Conservation (phyloP, 2,113 vertebrate genomes). For the Zosterops pallidus region DNA sequence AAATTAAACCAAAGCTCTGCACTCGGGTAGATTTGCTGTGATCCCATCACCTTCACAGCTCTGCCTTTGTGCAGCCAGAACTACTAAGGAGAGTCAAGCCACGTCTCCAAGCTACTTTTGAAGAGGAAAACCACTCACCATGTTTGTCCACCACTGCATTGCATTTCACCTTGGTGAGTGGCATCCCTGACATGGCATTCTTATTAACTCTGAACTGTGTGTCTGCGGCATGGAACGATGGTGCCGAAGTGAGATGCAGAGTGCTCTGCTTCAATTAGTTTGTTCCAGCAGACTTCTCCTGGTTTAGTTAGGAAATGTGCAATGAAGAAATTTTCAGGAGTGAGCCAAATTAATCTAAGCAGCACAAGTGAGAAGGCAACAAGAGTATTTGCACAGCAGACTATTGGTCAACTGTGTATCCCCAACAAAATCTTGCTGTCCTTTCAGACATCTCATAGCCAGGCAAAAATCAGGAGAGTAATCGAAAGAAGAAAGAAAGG, state of each 20-base stretch:
- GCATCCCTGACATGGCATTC: not conserved
- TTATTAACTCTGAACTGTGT: not conserved
- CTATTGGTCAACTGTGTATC: not conserved
- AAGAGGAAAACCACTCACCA: not conserved
- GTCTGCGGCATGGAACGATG: not conserved
- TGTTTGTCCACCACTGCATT: not conserved
- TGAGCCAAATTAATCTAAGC: not conserved
- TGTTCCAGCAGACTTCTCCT: not conserved
- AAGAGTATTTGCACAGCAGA: not conserved
- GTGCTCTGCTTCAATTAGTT: not conserved
- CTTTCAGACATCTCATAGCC: not conserved
- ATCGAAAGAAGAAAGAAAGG: not conserved
- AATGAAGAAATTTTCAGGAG: not conserved
- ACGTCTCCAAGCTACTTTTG: not conserved
- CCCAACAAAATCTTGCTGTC: not conserved
- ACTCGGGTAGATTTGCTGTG: not conserved
- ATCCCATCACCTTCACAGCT: slow-evolving; percentile 27
- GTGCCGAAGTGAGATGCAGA: not conserved
- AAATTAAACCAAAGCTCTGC: slow-evolving; percentile 46
- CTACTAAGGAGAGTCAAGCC: not conserved
- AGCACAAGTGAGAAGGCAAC: not conserved
- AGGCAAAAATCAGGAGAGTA: not conserved
- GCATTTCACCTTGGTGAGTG: not conserved
- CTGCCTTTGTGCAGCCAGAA: not conserved
- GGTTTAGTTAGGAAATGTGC: not conserved